A percentile compares a stretch with the other conserved stretches of the same genome.
These are phyloP conservation scores for Ailuropoda melanoleuca DNA, from an alignment of 2,113 vertebrate species.

Conservation along the genomic window DNA sequence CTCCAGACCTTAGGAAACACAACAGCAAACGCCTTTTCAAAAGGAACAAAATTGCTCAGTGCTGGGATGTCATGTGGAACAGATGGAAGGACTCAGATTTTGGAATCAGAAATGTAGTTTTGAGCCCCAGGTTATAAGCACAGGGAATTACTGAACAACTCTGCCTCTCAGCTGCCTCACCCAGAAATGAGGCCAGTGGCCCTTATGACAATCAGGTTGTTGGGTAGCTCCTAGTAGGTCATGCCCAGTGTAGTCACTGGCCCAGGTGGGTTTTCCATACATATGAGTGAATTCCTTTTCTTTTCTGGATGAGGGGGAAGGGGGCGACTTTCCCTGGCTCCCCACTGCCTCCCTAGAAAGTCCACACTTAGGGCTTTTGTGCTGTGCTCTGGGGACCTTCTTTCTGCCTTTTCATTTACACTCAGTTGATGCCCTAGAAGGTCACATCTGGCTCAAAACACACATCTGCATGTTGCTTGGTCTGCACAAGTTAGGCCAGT, in stretches of 20 bases:
- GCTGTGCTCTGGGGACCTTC: not conserved
- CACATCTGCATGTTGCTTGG: not conserved
- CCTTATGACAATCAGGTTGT: not conserved
- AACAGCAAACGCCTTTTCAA: not conserved
- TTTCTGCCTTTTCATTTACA: not conserved
- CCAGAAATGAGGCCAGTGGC: not conserved
- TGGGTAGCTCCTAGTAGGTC: not conserved
- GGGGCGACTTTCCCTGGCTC: not conserved
- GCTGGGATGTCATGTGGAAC: no score
- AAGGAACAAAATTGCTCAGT: not conserved
- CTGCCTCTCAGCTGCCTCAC: not conserved
- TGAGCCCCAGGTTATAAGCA: not conserved
- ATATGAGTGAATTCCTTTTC: not conserved
- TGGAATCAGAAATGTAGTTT: not conserved
- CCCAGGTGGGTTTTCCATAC: not conserved
- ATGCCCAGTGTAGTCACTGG: no score
- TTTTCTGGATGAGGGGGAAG: not conserved
- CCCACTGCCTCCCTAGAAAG: not conserved
- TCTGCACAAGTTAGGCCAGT: not conserved
- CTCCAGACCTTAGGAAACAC: not conserved
- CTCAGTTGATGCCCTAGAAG: not conserved
- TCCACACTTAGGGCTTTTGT: not conserved
- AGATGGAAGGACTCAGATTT: not conserved
- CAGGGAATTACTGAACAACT: not conserved
- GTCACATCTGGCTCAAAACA: not conserved